A percentile compares a stretch with the other conserved stretches of the same genome.
phyloP scores from a whole-genome alignment of 1,140 invertebrate genomes.

The Lasioglossum albipes region DNA sequence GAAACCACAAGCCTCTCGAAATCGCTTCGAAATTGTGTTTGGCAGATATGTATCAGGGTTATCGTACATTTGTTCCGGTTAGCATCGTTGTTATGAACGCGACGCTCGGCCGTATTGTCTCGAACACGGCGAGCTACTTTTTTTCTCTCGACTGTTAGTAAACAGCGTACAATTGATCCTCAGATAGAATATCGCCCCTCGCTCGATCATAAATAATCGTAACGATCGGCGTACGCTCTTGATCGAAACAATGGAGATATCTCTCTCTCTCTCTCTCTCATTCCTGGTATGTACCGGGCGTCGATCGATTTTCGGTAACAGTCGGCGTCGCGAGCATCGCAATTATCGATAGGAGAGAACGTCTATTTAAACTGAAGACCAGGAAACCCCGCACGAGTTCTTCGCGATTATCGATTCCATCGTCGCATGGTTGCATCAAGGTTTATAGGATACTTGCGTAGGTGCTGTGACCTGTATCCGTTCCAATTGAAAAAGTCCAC shows the following conservation, averaged over 20 bases:
- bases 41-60: neutral
- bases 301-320: neutral
- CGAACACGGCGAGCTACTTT: too few species aligned
- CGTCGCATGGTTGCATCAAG: slow-evolving; percentile 34
- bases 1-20: neutral
- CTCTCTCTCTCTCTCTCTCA: too few species aligned
- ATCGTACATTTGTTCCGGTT: neutral
- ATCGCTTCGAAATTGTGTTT: neutral
- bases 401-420: slow-evolving; percentile 51
- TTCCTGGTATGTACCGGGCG: neutral
- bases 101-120: neutral
- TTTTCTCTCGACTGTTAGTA: neutral
- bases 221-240: too few species aligned
- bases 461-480: slow-evolving; percentile 17
- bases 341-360: neutral
- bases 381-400: slow-evolving; percentile 55
- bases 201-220: neutral
- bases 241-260: too few species aligned
- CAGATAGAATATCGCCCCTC: neutral
- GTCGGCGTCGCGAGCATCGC: neutral
- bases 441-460: slow-evolving; percentile 22
- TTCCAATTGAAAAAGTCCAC: slow-evolving; percentile 38
- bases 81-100: neutral
- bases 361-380: neutral
- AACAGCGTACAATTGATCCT: neutral